These are phyloP conservation scores for Anoplius nigerrimus DNA, from an alignment of 2,888 invertebrate species.

Conservation along the genomic window DNA sequence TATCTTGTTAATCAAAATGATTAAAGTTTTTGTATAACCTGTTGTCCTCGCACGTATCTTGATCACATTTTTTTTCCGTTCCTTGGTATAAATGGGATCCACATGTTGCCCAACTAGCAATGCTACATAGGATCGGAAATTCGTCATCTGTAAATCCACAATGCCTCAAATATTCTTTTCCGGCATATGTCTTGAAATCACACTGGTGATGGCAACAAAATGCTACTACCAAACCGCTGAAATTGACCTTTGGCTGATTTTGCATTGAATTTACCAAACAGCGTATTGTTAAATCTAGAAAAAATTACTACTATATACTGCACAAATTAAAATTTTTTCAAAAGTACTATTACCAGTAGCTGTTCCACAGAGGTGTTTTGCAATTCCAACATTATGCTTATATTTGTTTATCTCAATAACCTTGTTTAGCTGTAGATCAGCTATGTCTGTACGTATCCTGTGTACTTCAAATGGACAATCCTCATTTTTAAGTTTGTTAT, in stretches of 20 bases:
- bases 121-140: conserved; percentile 85
- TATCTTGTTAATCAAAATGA: too few species aligned
- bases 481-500: conserved; percentile 78
- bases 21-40: too few species aligned
- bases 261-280: conserved; percentile 78
- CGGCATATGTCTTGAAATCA: conserved; percentile 83
- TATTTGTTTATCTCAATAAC: conserved; percentile 76
- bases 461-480: conserved; percentile 75
- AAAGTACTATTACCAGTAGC: conserved; percentile 83
- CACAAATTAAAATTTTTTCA: not conserved
- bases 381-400: conserved; percentile 80
- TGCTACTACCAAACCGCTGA: conserved; percentile 83
- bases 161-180: conserved; percentile 79
- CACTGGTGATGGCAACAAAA: conserved; percentile 95
- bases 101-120: conserved; percentile 94
- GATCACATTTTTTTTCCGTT: conserved; percentile 62
- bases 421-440: conserved; percentile 82
- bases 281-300: conserved; percentile 83
- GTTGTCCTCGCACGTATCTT: conserved; percentile 7
- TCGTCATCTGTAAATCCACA: conserved; percentile 79
- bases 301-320: not conserved
- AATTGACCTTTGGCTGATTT: conserved; percentile 66
- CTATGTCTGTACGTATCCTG: conserved; percentile 88
- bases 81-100: conserved; percentile 79
- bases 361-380: conserved; percentile 93